Evolutionary conservation across 2,797 vertebrate species (phyloP), one percentile per base, ranked within the genome.

Genomic region (Sarcoramphus papa): DNA sequence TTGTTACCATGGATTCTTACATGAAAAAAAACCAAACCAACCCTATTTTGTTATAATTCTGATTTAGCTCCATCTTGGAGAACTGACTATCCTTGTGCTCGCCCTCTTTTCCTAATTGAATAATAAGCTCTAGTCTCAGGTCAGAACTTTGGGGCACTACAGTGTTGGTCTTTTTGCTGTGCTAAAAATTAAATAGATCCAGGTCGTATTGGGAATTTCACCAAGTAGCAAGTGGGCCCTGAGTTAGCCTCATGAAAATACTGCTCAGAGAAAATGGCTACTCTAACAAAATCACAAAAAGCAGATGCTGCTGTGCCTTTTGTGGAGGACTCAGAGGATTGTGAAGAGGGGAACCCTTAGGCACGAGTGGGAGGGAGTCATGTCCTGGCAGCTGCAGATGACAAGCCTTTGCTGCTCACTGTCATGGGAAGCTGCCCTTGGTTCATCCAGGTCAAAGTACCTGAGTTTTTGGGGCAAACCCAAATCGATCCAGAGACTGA

Each of bases 1-100:
- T 80, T 90, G 53, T 92, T 96, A 56, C 90, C 69, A 37, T 88
- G 73, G 31, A n/a, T 89, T 85, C 69, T 41, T 76, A 69, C 19
- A 33, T 18, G 48, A 25, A 59, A 65, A 70, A 53, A 47, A 9
- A 3, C 8, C 8, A 19, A 40, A 37, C 37, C 35, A 28, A 31
- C 33, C 31, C 6, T 60, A 8, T 40, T 81, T 77, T 21, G 5
- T 90, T 43, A 22, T 3, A 23, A 37, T 85, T 90, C 56, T 81
- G 41, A 51, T 94, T 91, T 68, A 80, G 41, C 78, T 91, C 37
- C 8, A 2, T 93, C 40, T 90, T 37, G 22, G 56, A 77, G 63
- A 90, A 30, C 67, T 60, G 76, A 3, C 30, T 67, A 18, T 85
- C 57, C 67, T 51, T 14, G 1, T 82, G 70, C 28, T 82, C 1